These are phyloP conservation scores for Coelinius sp. DNA, from an alignment of 2,888 invertebrate genomes.

Conservation along the genomic window DNA sequence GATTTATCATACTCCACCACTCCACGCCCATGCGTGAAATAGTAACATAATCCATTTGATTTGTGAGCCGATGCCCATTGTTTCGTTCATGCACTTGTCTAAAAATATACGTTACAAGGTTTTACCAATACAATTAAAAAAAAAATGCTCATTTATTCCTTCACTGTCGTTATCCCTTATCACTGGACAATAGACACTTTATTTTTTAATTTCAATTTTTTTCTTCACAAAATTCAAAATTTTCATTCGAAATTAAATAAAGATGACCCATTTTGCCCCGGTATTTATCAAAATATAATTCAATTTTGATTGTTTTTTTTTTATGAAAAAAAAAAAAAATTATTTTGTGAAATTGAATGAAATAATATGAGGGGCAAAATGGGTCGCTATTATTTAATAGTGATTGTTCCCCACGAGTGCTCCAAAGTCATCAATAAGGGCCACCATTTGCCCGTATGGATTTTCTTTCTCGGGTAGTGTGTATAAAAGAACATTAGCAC, in stretches of 20 bases:
- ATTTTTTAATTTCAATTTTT: no score
- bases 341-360: no score
- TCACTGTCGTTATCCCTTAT: background rate
- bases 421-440: conserved; percentile 17
- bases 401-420: background rate
- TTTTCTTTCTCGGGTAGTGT: conserved; percentile 25
- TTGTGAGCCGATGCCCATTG: conserved; percentile 64
- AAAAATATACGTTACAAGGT: conserved; percentile 50
- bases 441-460: background rate
- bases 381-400: no score
- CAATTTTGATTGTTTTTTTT: no score
- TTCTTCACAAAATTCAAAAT: no score
- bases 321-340: no score
- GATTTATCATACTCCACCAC: conserved; percentile 62
- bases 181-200: conserved; percentile 14
- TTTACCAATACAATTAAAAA: conserved; percentile 41
- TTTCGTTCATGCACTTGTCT: conserved; percentile 62
- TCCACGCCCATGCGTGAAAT: conserved; percentile 65
- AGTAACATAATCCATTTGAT: conserved; percentile 69
- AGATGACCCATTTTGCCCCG: no score
- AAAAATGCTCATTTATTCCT: conserved; percentile 33
- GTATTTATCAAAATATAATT: no score
- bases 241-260: no score
- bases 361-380: no score
- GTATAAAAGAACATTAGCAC: conserved; percentile 16